Evolutionary conservation across 2,113 vertebrate species (phyloP).

Genomic region (Microtus richardsoni): DNA sequence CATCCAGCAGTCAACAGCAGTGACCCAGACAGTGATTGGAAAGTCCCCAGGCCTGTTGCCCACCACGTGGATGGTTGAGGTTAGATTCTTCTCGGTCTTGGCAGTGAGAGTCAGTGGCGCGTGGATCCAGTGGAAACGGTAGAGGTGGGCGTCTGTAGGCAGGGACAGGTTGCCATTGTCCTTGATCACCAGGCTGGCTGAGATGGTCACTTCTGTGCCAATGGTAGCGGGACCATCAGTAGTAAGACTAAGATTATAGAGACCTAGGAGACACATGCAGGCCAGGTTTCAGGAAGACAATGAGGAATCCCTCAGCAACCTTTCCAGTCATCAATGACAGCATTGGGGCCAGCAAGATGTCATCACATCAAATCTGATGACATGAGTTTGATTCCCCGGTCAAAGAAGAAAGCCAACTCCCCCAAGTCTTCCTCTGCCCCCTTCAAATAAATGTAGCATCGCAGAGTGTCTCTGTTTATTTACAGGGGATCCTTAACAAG

Average conservation of each 20-base stretch:
- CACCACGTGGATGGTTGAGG: conserved; percentile 68
- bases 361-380: not conserved
- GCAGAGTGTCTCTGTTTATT: not conserved
- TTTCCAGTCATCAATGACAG: not conserved
- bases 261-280: conserved; percentile 49
- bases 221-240: conserved; percentile 85
- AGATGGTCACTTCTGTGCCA: conserved; percentile 81
- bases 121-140: conserved; percentile 86
- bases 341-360: not conserved
- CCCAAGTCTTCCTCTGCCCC: not conserved
- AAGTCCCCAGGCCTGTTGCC: conserved; percentile 80
- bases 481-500: not conserved
- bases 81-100: conserved; percentile 67
- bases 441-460: not conserved
- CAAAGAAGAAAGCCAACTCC: not conserved
- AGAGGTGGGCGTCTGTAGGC: not conserved
- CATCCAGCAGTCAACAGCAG: conserved; percentile 76
- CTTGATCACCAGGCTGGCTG: conserved; percentile 73
- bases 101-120: conserved; percentile 83
- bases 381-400: not conserved
- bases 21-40: conserved; percentile 86
- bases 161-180: conserved; percentile 47
- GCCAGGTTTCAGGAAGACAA: not conserved
- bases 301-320: not conserved
- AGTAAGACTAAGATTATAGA: conserved; percentile 75